phyloP scores from a whole-genome alignment of 2,888 invertebrate genomes.

The Nowickia ferox region DNA sequence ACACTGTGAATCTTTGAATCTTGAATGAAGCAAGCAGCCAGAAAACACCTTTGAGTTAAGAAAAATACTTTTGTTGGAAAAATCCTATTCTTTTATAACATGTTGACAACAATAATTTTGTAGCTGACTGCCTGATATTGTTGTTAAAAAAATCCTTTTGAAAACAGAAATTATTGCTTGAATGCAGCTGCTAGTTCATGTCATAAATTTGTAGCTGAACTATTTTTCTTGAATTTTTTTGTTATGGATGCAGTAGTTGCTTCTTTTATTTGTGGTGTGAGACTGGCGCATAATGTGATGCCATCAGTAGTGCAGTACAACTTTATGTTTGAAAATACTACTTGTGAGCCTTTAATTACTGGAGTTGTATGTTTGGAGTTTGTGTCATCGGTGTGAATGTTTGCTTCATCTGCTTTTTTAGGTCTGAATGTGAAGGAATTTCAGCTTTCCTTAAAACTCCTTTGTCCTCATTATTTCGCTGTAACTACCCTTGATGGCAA shows the following conservation, averaged over 20 bases:
- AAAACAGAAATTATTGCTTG: conserved; percentile 23
- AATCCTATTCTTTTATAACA: conserved; percentile 15
- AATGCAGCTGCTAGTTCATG: conserved; percentile 34
- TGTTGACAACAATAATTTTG: neutral
- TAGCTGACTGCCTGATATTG: neutral
- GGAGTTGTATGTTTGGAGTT: neutral
- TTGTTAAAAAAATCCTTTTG: neutral
- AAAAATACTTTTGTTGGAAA: neutral
- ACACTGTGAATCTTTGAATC: neutral
- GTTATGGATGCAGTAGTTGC: conserved; percentile 1
- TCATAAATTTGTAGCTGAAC: conserved; percentile 41
- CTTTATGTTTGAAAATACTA: conserved; percentile 1
- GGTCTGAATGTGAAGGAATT: conserved; percentile 8
- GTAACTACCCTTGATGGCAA: conserved; percentile 1
- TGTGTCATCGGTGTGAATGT: neutral
- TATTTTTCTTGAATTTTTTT: conserved; percentile 30
- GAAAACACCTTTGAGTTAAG: conserved; percentile 12
- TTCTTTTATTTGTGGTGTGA: conserved; percentile 1
- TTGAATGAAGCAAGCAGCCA: neutral
- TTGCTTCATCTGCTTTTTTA: conserved; percentile 47
- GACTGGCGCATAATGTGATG: conserved; percentile 3
- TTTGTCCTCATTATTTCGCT: neutral
- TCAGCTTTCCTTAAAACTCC: conserved; percentile 27
- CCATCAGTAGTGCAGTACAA: neutral
- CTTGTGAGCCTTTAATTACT: conserved; percentile 23